Percentiles rank a stretch among this genome's conserved stretches.
phyloP scores from a whole-genome alignment of 2,113 vertebrate genomes.

The Garra rufa region DNA sequence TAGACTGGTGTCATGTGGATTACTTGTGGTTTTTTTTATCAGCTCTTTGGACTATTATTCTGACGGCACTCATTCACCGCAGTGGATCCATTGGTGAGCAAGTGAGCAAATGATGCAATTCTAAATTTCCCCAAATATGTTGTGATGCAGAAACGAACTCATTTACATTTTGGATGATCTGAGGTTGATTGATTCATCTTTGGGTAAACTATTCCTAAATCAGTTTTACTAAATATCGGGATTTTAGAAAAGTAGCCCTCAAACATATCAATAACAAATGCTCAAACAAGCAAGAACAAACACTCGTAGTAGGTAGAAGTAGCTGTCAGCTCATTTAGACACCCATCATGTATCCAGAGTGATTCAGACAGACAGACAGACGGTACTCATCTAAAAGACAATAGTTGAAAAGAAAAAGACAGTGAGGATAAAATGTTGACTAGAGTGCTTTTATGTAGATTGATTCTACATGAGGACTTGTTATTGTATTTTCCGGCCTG shows the following conservation, averaged over 20 bases:
- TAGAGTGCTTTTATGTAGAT: not conserved
- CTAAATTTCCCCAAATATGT: too few relatives aligned
- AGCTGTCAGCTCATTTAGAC: not conserved
- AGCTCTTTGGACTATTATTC: too few relatives aligned
- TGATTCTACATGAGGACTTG: not conserved
- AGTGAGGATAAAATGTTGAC: not conserved
- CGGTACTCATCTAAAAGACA: not conserved
- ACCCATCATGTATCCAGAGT: not conserved
- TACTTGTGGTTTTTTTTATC: too few relatives aligned
- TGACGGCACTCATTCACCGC: too few relatives aligned
- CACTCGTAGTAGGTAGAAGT: not conserved
- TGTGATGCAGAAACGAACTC: too few relatives aligned
- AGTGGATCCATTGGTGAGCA: too few relatives aligned
- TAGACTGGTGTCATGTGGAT: too few relatives aligned
- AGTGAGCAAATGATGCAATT: too few relatives aligned
- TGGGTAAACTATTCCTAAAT: not conserved
- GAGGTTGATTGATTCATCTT: too few relatives aligned
- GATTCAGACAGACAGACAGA: conserved; percentile 8
- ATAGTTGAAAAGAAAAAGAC: conserved; percentile 13
- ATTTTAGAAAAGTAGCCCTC: not conserved
- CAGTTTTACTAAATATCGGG: not conserved
- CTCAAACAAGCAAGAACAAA: not conserved
- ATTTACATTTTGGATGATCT: too few relatives aligned
- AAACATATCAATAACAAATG: not conserved
- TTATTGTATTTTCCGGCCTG: not conserved